Evolutionary conservation across 2,888 invertebrate genomes (phyloP).

Genomic region (Cremastinae sp.): DNA sequence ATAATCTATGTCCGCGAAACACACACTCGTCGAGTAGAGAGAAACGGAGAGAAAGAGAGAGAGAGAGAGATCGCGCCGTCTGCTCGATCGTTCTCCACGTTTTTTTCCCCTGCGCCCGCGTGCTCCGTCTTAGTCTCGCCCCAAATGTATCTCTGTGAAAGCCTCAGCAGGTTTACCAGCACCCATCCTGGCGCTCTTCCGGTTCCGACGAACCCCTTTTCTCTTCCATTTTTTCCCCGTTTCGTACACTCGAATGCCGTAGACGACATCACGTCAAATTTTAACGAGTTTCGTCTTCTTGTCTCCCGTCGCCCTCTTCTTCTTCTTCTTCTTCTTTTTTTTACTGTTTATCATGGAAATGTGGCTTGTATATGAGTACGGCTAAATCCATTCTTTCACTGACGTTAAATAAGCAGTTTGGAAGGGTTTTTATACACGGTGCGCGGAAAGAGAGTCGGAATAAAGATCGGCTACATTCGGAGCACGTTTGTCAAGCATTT

Average conservation of each 20-base stretch:
- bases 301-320: too few relatives aligned
- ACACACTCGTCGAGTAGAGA: constrained; percentile 26
- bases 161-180: constrained; percentile 29
- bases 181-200: constrained; percentile 31
- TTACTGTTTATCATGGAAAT: too few relatives aligned
- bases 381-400: too few relatives aligned
- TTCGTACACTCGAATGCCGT: not conserved
- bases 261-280: not conserved
- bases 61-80: constrained; percentile 31
- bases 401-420: too few relatives aligned
- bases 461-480: constrained; percentile 37
- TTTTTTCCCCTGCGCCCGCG: not conserved
- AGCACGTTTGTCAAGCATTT: constrained; percentile 40
- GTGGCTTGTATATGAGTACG: too few relatives aligned
- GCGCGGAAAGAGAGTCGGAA: constrained; percentile 8
- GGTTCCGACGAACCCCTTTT: constrained; percentile 39
- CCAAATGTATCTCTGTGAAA: constrained; percentile 23
- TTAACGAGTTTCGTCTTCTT: too few relatives aligned
- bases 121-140: too few relatives aligned
- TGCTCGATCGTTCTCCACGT: not conserved
- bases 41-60: constrained; percentile 23
- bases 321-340: too few relatives aligned
- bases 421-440: too few relatives aligned
- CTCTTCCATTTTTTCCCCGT: constrained; percentile 31
- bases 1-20: constrained; percentile 37